Base-by-base conservation (phyloP, 2,888 invertebrate species). In the Lottia scabra region DNA sequence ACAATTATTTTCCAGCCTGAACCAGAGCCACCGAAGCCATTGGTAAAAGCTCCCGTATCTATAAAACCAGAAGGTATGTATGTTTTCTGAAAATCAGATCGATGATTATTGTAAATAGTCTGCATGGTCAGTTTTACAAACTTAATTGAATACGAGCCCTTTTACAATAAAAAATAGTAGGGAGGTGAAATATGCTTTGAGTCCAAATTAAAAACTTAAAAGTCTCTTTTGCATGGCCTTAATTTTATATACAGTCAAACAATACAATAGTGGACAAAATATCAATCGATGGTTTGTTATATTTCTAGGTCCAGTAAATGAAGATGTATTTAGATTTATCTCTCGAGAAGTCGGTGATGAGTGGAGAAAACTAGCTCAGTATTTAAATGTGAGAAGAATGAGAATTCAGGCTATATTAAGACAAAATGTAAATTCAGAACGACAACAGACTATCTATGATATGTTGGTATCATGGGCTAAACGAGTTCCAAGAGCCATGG, bases 381-480 rank as follows among this genome's bases (percentile, higher is more conserved):
- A 81, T 27, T 78, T 88, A 15, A 83, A 81, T 68, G 77, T 88
- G 19, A 81, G 82, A 71, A 77, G 82, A 8, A 81, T 81, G 70
- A 78, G 88, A 10, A 81, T 88, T 8, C 87, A 87, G 78, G 87
- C 88, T 44, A 87, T 88, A 62, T 68, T 87, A 48, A 75, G 87
- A 30, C 85, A 87, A 71, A 84, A 87, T 68, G 81, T 84, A 45
- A 82, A 82, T 73, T 80, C 78, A 16, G 84, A 85, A 48, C 80
- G 75, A 10, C 80, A 83, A 45, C 75, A 82, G 62, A 81, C 84
- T n/a, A 74, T 86, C 23, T 84, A 85, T 65, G 88, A 88, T 68
- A 86, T 88, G 84, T 75, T 88, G 64, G 74, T 85, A 26, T 84
- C 87, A 0, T 88, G 88, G 88, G 84, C 84, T 5, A 88, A 88